phyloP scores from a whole-genome alignment of 2,888 invertebrate genomes.

The Himalopsyche tibetana region DNA sequence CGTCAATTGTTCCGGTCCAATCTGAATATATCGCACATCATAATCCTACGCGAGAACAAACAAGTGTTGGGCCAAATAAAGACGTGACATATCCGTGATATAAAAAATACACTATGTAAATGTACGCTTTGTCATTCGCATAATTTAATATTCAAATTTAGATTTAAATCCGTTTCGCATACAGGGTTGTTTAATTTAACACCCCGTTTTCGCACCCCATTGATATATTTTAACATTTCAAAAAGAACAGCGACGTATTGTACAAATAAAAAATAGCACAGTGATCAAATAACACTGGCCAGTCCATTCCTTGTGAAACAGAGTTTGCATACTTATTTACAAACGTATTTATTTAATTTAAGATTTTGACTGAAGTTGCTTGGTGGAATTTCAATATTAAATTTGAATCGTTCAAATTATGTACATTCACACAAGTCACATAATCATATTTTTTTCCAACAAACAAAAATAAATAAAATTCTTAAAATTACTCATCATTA shows the following conservation, averaged over 20 bases:
- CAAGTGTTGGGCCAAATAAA: slow-evolving; percentile 60
- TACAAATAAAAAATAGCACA: slow-evolving; percentile 14
- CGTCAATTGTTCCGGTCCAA: slow-evolving; percentile 41
- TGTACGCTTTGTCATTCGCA: slow-evolving; percentile 59
- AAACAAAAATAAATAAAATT: no score
- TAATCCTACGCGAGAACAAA: slow-evolving; percentile 59
- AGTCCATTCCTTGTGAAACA: background rate
- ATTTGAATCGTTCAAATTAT: no score
- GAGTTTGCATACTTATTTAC: background rate
- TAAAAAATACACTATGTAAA: slow-evolving; percentile 57
- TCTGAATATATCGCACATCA: slow-evolving; percentile 50
- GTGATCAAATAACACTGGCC: background rate
- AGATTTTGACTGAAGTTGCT: no score
- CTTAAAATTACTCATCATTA: no score
- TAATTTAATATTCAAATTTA: slow-evolving; percentile 62
- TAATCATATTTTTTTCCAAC: no score
- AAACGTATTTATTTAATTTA: background rate
- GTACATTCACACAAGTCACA: no score
- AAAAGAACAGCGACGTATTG: background rate
- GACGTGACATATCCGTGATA: slow-evolving; percentile 46
- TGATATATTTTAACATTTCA: slow-evolving; percentile 20
- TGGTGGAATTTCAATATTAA: no score
- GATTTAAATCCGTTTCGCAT: slow-evolving; percentile 57
- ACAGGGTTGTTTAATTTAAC: slow-evolving; percentile 41
- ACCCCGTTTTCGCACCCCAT: slow-evolving; percentile 4